A percentile compares a stretch with the other conserved stretches of the same genome.
These are phyloP conservation scores for Podotricha telesiphe DNA, from an alignment of 2,888 invertebrate genomes.

Conservation along the genomic window DNA sequence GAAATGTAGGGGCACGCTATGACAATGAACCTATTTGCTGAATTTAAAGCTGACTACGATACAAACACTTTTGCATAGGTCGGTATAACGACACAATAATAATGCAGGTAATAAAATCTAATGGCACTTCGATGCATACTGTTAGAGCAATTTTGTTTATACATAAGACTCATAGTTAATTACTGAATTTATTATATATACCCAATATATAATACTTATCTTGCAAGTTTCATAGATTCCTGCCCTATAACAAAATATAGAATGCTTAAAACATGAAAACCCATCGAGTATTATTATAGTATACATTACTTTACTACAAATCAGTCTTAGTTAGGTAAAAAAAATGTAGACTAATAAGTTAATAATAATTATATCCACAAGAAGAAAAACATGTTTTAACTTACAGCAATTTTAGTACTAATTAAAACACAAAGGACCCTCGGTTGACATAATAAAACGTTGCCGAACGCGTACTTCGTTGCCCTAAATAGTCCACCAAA, in stretches of 20 bases:
- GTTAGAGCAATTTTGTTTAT: conserved; percentile 9
- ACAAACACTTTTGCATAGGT: conserved; percentile 56
- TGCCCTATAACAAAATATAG: too few relatives aligned
- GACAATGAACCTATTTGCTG: conserved; percentile 73
- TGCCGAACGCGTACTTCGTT: conserved; percentile 54
- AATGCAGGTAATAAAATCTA: conserved; percentile 57
- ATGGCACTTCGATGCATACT: conserved; percentile 45
- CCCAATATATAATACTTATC: too few relatives aligned
- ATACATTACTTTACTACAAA: background rate
- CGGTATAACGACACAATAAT: conserved; percentile 41
- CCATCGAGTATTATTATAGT: too few relatives aligned
- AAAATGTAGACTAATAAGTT: background rate
- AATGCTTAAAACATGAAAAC: too few relatives aligned
- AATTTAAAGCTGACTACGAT: conserved; percentile 61
- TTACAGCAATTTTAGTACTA: conserved; percentile 51
- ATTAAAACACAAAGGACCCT: conserved; percentile 74
- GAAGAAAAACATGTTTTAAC: background rate
- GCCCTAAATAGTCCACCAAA: conserved; percentile 71
- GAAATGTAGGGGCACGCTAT: conserved; percentile 47
- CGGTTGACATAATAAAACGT: conserved; percentile 68
- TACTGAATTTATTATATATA: background rate
- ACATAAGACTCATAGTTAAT: background rate
- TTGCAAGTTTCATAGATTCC: too few relatives aligned
- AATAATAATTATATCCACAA: background rate
- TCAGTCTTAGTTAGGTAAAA: background rate